Conservation (phyloP, 2,797 vertebrate species). For the Eulemur mongoz region DNA sequence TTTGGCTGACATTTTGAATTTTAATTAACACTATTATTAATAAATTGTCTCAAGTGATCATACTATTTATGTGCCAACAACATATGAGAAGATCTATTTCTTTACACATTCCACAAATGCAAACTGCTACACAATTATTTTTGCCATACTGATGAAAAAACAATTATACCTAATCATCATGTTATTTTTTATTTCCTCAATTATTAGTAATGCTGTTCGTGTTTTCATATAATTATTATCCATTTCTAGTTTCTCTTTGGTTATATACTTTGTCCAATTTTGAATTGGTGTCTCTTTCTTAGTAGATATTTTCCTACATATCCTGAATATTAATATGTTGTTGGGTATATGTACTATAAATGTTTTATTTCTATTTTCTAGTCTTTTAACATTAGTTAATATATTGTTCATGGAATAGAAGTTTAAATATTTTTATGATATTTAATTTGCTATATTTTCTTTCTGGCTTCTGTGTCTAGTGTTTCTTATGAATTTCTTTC, state of each 20-base stretch:
- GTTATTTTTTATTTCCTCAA: conserved; percentile 13
- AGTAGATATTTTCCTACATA: background rate
- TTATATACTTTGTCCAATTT: background rate
- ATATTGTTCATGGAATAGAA: background rate
- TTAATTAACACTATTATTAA: background rate
- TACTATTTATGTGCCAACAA: background rate
- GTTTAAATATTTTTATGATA: background rate
- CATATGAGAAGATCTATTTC: background rate
- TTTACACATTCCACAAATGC: background rate
- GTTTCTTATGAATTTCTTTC: background rate
- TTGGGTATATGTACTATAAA: background rate
- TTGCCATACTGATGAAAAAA: background rate
- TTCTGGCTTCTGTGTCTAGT: background rate
- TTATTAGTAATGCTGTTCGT: background rate
- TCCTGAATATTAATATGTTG: background rate
- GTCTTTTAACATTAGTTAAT: background rate
- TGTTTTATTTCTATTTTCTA: background rate
- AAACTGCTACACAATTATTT: background rate
- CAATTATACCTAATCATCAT: background rate
- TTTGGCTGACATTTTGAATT: background rate
- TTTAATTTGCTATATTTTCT: background rate
- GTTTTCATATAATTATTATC: conserved; percentile 11
- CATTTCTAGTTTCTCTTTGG: background rate
- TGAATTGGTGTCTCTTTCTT: background rate
- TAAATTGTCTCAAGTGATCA: background rate